Percentiles rank a stretch among this genome's conserved stretches.
Conservation (phyloP, 1,140 invertebrate genomes). For the Melipona quadrifasciata region DNA sequence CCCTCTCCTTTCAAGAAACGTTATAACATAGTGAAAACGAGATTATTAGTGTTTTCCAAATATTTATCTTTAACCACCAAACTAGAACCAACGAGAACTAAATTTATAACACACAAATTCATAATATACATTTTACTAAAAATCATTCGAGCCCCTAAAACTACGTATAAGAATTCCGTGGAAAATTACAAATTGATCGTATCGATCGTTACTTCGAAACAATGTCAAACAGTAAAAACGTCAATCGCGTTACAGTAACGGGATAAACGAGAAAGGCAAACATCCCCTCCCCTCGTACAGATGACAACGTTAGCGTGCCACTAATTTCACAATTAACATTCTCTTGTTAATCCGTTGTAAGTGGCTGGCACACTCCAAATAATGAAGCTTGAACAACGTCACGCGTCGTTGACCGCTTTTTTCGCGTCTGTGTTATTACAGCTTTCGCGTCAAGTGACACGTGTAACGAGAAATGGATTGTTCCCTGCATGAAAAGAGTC, state of each 20-base stretch:
- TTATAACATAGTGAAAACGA: background rate
- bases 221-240: background rate
- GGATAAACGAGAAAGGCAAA: background rate
- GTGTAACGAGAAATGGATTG: conserved; percentile 35
- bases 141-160: no score
- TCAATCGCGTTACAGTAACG: background rate
- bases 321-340: background rate
- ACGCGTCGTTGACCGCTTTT: background rate
- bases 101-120: no score
- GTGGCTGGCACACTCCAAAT: background rate
- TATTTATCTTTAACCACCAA: no score
- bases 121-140: no score
- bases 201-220: no score
- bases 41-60: background rate
- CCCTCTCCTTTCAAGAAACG: background rate
- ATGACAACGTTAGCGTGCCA: background rate
- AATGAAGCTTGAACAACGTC: conserved; percentile 1
- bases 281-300: background rate
- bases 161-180: no score
- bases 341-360: background rate
- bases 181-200: no score
- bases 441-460: conserved; percentile 13
- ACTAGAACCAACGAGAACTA: no score
- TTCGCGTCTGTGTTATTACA: conserved; percentile 8
- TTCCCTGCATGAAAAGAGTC: conserved; percentile 6